Conservation (phyloP, 64 coral and sea anemone species). For the Platygyra sinensis region DNA sequence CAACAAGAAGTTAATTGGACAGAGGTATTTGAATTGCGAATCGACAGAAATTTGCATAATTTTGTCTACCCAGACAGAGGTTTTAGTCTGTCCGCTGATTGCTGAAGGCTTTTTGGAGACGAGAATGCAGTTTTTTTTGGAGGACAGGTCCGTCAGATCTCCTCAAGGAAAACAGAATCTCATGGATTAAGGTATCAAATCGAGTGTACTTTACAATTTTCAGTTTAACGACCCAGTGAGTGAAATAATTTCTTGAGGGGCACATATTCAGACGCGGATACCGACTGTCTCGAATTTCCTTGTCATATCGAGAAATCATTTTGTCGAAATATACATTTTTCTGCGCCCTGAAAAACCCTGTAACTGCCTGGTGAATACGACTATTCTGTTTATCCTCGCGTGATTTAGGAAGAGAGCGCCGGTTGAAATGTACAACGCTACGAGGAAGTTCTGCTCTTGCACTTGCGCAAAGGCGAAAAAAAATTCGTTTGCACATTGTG, state of each 20-base stretch:
- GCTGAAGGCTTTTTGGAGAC: not conserved
- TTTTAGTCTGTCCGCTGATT: not conserved
- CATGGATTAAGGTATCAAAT: not conserved
- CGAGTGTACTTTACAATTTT: not conserved
- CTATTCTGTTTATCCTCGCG: not conserved
- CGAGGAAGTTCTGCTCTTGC: not conserved
- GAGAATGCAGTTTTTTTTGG: slow-evolving; percentile 17
- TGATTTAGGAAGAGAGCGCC: not conserved
- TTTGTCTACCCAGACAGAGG: slow-evolving; percentile 4
- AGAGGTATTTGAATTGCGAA: slow-evolving; percentile 22
- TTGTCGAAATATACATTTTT: not conserved
- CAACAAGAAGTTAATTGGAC: not conserved
- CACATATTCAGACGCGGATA: not conserved
- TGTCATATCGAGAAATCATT: not conserved
- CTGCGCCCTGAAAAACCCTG: not conserved
- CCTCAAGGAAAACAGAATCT: not conserved
- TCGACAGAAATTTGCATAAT: slow-evolving; percentile 31
- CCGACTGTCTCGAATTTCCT: slow-evolving; percentile 19
- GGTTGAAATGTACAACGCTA: slow-evolving; percentile 19
- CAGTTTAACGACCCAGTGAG: not conserved
- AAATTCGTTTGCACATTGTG: not conserved
- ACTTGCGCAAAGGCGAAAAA: slow-evolving; percentile 19
- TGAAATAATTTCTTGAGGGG: not conserved
- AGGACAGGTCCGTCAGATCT: not conserved
- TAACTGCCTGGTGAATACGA: not conserved